A percentile compares a stretch with the other conserved stretches of the same genome.
phyloP scores from a whole-genome alignment of 2,113 vertebrate species.

The Chaetops frenatus region DNA sequence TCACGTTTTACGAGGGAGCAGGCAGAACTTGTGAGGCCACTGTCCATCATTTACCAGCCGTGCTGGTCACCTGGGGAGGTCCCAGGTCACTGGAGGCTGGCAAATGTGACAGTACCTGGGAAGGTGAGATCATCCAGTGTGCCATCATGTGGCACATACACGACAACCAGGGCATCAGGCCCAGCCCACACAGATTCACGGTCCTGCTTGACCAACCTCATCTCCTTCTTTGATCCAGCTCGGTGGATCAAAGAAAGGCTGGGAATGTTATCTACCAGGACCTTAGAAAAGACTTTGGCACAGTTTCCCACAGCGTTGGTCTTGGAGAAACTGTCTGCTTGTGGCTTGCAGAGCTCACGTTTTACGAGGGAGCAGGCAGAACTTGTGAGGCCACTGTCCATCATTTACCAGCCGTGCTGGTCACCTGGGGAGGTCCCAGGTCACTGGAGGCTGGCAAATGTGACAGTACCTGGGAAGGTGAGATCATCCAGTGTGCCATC shows the following conservation, averaged over 20 bases:
- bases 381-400: neutral
- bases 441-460: neutral
- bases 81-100: neutral
- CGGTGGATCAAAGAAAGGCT: neutral
- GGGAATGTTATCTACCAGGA: neutral
- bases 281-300: neutral
- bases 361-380: neutral
- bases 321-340: too few species aligned
- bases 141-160: fast-evolving
- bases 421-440: neutral
- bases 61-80: neutral
- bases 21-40: neutral
- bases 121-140: neutral
- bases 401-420: neutral
- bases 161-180: neutral
- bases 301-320: neutral
- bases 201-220: neutral
- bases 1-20: too few species aligned
- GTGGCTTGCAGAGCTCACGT: too few species aligned
- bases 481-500: neutral
- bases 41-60: neutral
- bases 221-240: neutral
- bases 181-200: neutral
- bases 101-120: neutral
- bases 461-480: neutral